These are phyloP conservation scores for Leucosticte australis DNA, from an alignment of 2,113 vertebrate genomes.

Conservation along the genomic window DNA sequence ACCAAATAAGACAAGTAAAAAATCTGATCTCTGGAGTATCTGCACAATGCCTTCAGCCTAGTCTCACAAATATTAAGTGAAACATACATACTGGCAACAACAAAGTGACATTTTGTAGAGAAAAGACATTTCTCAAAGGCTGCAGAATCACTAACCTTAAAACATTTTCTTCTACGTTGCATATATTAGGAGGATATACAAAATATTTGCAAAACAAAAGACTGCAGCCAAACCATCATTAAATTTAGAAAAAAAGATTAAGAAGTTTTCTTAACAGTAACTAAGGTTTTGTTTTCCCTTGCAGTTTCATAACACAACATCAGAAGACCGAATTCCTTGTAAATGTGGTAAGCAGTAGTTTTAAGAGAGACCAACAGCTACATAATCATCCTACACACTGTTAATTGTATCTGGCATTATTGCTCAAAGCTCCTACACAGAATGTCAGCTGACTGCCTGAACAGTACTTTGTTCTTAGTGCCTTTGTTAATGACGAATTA, in stretches of 20 bases:
- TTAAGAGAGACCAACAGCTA: conserved; percentile 53
- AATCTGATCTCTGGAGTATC: background rate
- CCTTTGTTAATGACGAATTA: conserved; percentile 55
- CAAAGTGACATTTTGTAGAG: background rate
- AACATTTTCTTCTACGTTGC: background rate
- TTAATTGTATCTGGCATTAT: conserved; percentile 67
- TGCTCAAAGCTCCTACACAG: conserved; percentile 60
- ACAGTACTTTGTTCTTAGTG: conserved; percentile 39
- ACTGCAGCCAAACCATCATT: background rate
- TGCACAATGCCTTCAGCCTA: background rate
- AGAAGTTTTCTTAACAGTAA: conserved; percentile 20
- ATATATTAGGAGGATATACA: background rate
- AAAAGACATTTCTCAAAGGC: background rate
- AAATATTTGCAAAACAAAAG: background rate
- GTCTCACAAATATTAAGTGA: background rate
- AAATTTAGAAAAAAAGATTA: background rate
- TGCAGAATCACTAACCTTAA: background rate
- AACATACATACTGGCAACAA: background rate
- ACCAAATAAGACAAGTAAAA: background rate
- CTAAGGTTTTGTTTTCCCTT: conserved; percentile 47
- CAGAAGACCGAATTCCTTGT: conserved; percentile 64
- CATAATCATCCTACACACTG: conserved; percentile 74
- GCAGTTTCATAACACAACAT: conserved; percentile 9
- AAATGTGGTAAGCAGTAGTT: conserved; percentile 37
- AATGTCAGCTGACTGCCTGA: conserved; percentile 52